phyloP scores from a whole-genome alignment of 2,888 invertebrate genomes.

The Drosophila nr. perissopoda region DNA sequence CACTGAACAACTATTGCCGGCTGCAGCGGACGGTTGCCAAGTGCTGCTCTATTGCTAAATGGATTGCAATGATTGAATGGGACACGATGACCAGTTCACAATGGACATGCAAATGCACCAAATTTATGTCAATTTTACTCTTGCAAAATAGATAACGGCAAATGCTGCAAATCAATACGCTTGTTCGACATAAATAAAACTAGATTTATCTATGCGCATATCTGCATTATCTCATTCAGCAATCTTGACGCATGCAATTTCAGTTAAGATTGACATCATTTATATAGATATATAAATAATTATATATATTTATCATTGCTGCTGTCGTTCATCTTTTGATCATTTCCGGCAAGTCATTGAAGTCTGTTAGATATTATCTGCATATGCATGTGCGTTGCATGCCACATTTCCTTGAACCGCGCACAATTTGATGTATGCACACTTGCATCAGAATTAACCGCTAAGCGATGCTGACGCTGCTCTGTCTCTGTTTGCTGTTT shows the following conservation, averaged over 20 bases:
- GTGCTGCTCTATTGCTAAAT: conserved; percentile 41
- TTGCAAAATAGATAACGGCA: neutral
- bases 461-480: conserved; percentile 34
- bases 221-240: neutral
- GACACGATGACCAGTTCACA: conserved; percentile 26
- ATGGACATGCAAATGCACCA: conserved; percentile 16
- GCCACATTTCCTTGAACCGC: conserved; percentile 17
- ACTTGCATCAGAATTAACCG: conserved; percentile 47
- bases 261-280: conserved; percentile 17
- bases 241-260: conserved; percentile 20
- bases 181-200: conserved; percentile 6
- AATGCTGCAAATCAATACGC: neutral
- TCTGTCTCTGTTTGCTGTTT: conserved; percentile 24
- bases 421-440: conserved; percentile 30
- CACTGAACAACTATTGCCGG: conserved; percentile 6
- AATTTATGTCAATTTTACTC: neutral
- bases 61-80: conserved; percentile 22
- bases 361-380: conserved; percentile 16
- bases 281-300: neutral
- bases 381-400: conserved; percentile 8
- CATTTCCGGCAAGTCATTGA: conserved; percentile 40
- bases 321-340: conserved; percentile 34
- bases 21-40: conserved; percentile 56
- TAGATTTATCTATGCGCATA: neutral
- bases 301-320: conserved; percentile 8